Evolutionary conservation across 2,113 vertebrate genomes (phyloP), one percentile per base, ranked within the genome.

Genomic region (Gila orcuttii): DNA sequence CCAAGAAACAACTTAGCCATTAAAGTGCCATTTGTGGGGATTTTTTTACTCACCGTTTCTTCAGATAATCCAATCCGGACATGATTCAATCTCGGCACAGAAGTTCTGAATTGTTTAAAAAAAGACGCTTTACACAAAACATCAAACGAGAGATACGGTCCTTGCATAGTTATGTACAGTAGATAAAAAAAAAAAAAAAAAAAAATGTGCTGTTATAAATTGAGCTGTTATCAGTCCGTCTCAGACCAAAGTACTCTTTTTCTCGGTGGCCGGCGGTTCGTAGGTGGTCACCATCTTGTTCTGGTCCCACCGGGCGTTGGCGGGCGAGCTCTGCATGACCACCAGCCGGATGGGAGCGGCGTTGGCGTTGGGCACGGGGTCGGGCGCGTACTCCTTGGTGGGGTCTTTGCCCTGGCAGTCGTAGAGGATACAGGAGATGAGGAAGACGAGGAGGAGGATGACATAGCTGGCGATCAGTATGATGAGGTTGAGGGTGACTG

Each of bases 351-450:
- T 96, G 1, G 97, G 96, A 0, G 96, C 92, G 92, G 96, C 96
- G 23, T 91, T 90, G 5, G 93, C 12, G 0, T 78, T 92, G 0
- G 93, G 91, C 2, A 93, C 59, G 9, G 95, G 93, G 88, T 98
- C 96, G 0, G 97, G 95, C 17, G 96, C 94, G 7, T 95, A 96
- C 86, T 98, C 97, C 90, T 98, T 97, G 75, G 95, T 97, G 80
- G 98, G 98, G 90, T 99, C 98, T 91, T 96, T 98, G 88, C 98
- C 98, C 85, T 97, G 91, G 92, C 98, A 99, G 95, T 99, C 98
- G 62, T 99, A 99, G 68, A 99, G 95, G 88, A 98, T 93, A 0
- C 98, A 99, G 83, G 98, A 99, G 90, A 99, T 95, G 73, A 99
- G 96, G 93, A 99, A 99, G 84, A 99, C 96, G 89, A 99, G 93